Evolutionary conservation across 2,888 invertebrate species (phyloP).

Genomic region (Melieria picta): DNA sequence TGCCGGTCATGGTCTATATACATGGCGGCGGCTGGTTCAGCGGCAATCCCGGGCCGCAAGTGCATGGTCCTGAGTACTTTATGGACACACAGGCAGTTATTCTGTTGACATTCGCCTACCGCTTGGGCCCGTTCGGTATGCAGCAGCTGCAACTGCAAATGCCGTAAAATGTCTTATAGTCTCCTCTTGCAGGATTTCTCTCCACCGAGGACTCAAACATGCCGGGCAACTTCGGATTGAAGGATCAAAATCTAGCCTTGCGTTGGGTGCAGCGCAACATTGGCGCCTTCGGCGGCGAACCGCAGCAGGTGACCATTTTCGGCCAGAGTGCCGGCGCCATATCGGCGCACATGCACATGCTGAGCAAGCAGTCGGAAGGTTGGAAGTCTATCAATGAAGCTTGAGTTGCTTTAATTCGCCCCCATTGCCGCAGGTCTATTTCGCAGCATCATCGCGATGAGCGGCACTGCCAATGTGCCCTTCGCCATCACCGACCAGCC

Average conservation of each 20-base stretch:
- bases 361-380: constrained; percentile 65
- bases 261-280: constrained; percentile 68
- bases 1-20: constrained; percentile 69
- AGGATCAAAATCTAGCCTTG: constrained; percentile 67
- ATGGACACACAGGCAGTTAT: constrained; percentile 67
- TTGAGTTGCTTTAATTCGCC: not conserved
- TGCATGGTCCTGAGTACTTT: constrained; percentile 68
- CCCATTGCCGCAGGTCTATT: constrained; percentile 58
- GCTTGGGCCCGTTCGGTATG: constrained; percentile 63
- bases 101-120: constrained; percentile 67
- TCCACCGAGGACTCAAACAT: constrained; percentile 66
- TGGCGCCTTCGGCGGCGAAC: constrained; percentile 65
- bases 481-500: constrained; percentile 55
- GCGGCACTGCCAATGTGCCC: constrained; percentile 67
- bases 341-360: constrained; percentile 67
- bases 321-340: constrained; percentile 68
- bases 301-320: constrained; percentile 65
- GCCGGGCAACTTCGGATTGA: constrained; percentile 68
- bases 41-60: constrained; percentile 64
- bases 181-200: constrained; percentile 62
- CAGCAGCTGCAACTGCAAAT: not conserved
- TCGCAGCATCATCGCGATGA: constrained; percentile 66
- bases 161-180: not conserved
- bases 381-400: not conserved
- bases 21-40: constrained; percentile 69